A percentile compares a stretch with the other conserved stretches of the same genome.
Evolutionary conservation across 2,888 invertebrate species (phyloP).

Genomic region (Saturnia japonica): DNA sequence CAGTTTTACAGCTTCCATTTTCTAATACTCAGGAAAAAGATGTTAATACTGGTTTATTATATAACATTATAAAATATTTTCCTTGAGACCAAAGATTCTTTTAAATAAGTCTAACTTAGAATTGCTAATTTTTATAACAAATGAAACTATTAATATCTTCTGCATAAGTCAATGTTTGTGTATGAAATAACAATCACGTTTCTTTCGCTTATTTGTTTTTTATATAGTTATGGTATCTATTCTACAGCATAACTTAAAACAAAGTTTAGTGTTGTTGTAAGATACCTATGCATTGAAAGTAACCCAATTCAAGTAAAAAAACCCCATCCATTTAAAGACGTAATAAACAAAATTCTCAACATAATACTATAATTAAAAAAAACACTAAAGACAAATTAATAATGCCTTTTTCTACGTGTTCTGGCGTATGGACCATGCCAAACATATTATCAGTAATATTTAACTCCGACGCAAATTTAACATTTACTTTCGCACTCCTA

Average conservation of each 20-base stretch:
- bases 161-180: not conserved
- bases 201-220: not conserved
- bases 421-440: not conserved
- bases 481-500: not conserved
- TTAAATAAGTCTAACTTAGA: no score
- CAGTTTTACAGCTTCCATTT: conserved; percentile 32
- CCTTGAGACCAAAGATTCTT: no score
- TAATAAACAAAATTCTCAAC: not conserved
- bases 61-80: no score
- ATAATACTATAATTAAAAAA: not conserved
- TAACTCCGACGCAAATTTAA: not conserved
- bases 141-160: not conserved
- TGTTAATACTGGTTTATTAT: no score
- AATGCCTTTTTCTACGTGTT: not conserved
- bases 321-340: no score
- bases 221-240: not conserved
- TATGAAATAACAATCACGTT: not conserved
- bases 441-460: not conserved
- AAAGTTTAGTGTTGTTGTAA: not conserved
- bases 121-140: no score
- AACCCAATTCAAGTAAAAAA: no score
- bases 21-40: conserved; percentile 28
- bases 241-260: not conserved
- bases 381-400: not conserved
- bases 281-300: no score